Percentiles rank a stretch among this genome's conserved stretches.
Evolutionary conservation across 2,797 vertebrate species (phyloP).

Genomic region (Malurus splendens): DNA sequence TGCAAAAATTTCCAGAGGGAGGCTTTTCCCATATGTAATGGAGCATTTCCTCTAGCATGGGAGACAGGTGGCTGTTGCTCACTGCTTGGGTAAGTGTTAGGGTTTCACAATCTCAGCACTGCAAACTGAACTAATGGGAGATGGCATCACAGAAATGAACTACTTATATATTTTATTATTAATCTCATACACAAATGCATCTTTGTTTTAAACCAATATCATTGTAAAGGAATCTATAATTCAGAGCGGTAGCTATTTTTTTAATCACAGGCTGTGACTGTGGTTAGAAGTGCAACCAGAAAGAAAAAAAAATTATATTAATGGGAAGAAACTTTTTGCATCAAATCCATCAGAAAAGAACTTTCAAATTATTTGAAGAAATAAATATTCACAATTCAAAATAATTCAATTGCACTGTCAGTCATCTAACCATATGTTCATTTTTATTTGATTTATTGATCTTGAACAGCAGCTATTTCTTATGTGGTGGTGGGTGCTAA

Average conservation of each 20-base stretch:
- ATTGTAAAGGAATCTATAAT: background rate
- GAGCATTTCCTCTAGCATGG: background rate
- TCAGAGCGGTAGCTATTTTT: background rate
- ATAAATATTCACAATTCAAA: background rate
- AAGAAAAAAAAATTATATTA: background rate
- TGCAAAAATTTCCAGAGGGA: background rate
- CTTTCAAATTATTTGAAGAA: background rate
- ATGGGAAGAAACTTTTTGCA: background rate
- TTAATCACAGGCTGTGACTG: background rate
- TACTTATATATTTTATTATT: background rate
- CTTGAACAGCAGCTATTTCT: background rate
- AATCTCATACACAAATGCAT: background rate
- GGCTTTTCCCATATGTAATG: fast-evolving
- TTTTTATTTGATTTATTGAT: background rate
- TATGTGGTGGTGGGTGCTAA: background rate
- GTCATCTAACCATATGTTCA: background rate
- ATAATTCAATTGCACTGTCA: background rate
- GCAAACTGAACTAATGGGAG: background rate
- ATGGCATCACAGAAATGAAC: background rate
- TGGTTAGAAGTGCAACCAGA: background rate
- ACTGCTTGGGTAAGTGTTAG: background rate
- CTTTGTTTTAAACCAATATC: background rate
- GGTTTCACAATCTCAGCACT: background rate
- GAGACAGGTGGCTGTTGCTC: background rate
- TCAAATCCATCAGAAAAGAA: background rate